A percentile compares a stretch with the other conserved stretches of the same genome.
Conservation (phyloP, 64 coral and sea anemone genomes). For the Actinia equina region DNA sequence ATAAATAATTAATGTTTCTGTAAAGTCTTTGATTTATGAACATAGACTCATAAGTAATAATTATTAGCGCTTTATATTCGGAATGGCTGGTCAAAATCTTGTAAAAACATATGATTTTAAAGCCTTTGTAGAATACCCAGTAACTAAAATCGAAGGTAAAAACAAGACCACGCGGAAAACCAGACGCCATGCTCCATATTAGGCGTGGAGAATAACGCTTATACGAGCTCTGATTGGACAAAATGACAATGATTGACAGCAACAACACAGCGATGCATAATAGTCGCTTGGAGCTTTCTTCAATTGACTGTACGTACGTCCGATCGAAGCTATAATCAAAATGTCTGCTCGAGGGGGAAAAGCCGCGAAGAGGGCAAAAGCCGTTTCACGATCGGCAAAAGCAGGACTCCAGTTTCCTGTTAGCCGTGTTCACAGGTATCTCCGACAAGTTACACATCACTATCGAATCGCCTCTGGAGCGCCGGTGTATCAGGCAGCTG, state of each 20-base stretch:
- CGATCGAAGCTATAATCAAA: slow-evolving; percentile 15
- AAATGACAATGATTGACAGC: neutral
- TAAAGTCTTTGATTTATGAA: too few species aligned
- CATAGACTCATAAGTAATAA: too few species aligned
- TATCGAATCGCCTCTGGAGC: slow-evolving; percentile 88
- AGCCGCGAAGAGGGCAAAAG: slow-evolving; percentile 81
- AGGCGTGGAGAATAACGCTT: slow-evolving; percentile 16
- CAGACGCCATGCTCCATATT: slow-evolving; percentile 30
- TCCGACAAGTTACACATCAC: slow-evolving; percentile 84
- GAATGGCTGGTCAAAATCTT: neutral
- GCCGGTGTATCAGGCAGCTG: slow-evolving; percentile 93
- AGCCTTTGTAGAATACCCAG: neutral
- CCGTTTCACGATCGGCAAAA: slow-evolving; percentile 79
- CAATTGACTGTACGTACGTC: neutral
- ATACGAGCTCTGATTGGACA: slow-evolving; percentile 18
- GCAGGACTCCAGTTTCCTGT: slow-evolving; percentile 97
- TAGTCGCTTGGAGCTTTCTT: neutral
- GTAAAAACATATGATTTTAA: neutral
- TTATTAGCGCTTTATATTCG: too few species aligned
- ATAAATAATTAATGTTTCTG: too few species aligned
- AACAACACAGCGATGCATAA: neutral
- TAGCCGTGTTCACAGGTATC: slow-evolving; percentile 86
- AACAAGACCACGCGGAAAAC: slow-evolving; percentile 43
- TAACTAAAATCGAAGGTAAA: neutral
- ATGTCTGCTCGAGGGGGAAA: slow-evolving; percentile 98